Evolutionary conservation across 2,797 vertebrate genomes (phyloP), one percentile per base, ranked within the genome.

Genomic region (Platalea minor): DNA sequence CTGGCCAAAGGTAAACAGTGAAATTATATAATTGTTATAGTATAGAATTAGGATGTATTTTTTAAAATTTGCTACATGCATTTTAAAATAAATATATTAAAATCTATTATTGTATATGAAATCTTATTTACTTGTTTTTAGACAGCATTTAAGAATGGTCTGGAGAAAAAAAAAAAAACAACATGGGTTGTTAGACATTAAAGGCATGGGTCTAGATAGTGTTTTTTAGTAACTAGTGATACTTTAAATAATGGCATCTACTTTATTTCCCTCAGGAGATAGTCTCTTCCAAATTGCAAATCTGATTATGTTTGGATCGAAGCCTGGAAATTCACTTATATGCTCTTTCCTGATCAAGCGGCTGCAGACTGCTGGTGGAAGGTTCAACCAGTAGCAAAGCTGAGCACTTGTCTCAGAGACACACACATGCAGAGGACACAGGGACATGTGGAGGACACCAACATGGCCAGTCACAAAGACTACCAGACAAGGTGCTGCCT

Each of bases 31-130:
- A 59, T 17, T 25, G 2, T 37, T 80, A 54, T 17, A 61, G n/a
- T 37, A 48, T 5, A 46, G 21, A 83, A 63, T n/a, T 35, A 69
- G 8, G 65, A 48, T 41, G 2, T 4, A 7, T 43, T 60, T 77
- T 45, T 33, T 0, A 3, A 17, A 54, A 23, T 1, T 8, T 48
- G 2, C 35, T 72, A 26, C 19, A 56, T 2, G 0, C 3, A 60
- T 76, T 83, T 63, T 7, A 26, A 63, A 90, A 63, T 24, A 78
- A 59, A 37, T 45, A 4, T 43, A 20, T 57, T 74, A 74, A 41
- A 59, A 79, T 11, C 1, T 33, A 14, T n/a, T 51, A 39, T 39
- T 53, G 14, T 23, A 10, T 48, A 57, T 16, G 6, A 60, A 82
- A 37, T 46, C 5, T 33, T 85, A 5, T 26, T 41, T 68, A 5